Percentiles rank a stretch among this genome's conserved stretches.
Conservation (phyloP, 2,113 vertebrate genomes). For the Lepus americanus region DNA sequence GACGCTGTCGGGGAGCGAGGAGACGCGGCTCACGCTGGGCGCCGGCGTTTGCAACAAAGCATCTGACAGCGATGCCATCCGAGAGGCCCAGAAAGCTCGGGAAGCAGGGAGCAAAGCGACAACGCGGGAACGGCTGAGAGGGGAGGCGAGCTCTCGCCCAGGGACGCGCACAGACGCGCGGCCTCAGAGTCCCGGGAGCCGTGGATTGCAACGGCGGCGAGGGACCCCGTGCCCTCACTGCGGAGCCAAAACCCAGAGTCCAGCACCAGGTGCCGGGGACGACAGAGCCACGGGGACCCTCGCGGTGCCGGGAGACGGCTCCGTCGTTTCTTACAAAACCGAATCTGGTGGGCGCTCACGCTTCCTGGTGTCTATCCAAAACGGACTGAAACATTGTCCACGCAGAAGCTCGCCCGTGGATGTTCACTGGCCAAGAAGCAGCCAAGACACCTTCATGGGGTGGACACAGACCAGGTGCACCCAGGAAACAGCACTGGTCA, state of each 20-base stretch:
- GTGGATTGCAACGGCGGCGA: too few species aligned
- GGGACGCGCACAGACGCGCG: too few species aligned
- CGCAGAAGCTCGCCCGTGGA: fast-evolving
- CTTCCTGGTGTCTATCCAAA: neutral
- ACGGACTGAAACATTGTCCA: fast-evolving
- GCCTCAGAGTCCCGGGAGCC: too few species aligned
- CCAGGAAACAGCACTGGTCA: fast-evolving
- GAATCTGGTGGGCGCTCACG: fast-evolving
- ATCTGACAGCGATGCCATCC: neutral
- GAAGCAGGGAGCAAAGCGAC: neutral
- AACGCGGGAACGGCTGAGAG: too few species aligned
- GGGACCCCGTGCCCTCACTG: too few species aligned
- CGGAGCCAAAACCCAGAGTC: too few species aligned
- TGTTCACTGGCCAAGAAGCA: fast-evolving
- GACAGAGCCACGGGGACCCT: too few species aligned
- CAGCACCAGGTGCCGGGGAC: too few species aligned
- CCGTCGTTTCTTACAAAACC: neutral
- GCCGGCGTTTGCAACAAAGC: neutral
- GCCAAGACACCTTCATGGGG: fast-evolving
- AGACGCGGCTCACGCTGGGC: neutral
- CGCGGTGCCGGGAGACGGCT: fast-evolving
- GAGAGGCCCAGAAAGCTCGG: neutral
- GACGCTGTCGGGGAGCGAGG: neutral
- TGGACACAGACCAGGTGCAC: too few species aligned
- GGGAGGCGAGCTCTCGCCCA: too few species aligned